These are phyloP conservation scores for Salarias fasciatus DNA, from an alignment of 2,797 vertebrate species.

Conservation along the genomic window DNA sequence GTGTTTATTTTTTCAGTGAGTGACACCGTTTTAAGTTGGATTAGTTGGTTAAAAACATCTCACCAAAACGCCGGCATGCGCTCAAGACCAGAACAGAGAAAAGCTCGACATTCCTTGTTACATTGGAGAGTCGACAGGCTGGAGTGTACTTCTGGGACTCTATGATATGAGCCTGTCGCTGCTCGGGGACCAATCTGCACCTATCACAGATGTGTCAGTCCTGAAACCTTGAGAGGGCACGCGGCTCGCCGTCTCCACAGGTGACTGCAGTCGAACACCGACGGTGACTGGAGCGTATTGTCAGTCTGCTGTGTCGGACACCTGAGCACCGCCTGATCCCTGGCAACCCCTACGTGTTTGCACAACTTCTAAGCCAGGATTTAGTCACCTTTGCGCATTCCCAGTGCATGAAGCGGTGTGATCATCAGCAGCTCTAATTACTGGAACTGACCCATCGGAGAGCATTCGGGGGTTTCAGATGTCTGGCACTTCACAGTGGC, in stretches of 20 bases:
- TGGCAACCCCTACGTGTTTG: slow-evolving; percentile 20
- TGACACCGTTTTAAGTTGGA: slow-evolving; percentile 1
- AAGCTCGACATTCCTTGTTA: slow-evolving; percentile 19
- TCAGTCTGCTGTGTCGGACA: slow-evolving; percentile 27
- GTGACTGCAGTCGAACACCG: slow-evolving; percentile 8
- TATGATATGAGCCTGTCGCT: slow-evolving; percentile 38
- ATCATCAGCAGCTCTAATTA: slow-evolving; percentile 44
- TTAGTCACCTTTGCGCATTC: slow-evolving; percentile 60
- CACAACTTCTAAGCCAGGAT: slow-evolving; percentile 12
- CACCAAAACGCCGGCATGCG: no score
- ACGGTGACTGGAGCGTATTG: slow-evolving; percentile 11
- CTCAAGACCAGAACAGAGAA: slow-evolving; percentile 12
- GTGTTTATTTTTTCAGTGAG: not conserved
- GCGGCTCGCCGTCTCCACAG: slow-evolving; percentile 3
- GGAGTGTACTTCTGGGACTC: slow-evolving; percentile 42
- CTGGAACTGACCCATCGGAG: slow-evolving; percentile 48
- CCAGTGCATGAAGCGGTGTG: slow-evolving; percentile 2
- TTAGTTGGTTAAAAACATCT: no score
- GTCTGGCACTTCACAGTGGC: slow-evolving; percentile 39
- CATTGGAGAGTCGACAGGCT: slow-evolving; percentile 27
- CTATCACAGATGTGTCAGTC: slow-evolving; percentile 32
- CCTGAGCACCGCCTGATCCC: slow-evolving; percentile 24
- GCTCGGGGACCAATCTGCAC: slow-evolving; percentile 40
- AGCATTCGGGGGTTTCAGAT: slow-evolving; percentile 39
- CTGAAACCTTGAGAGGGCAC: slow-evolving; percentile 3